Percentiles rank a stretch among this genome's conserved stretches.
Evolutionary conservation across 2,113 vertebrate species (phyloP).

Genomic region (Petrocephalus zakoni): DNA sequence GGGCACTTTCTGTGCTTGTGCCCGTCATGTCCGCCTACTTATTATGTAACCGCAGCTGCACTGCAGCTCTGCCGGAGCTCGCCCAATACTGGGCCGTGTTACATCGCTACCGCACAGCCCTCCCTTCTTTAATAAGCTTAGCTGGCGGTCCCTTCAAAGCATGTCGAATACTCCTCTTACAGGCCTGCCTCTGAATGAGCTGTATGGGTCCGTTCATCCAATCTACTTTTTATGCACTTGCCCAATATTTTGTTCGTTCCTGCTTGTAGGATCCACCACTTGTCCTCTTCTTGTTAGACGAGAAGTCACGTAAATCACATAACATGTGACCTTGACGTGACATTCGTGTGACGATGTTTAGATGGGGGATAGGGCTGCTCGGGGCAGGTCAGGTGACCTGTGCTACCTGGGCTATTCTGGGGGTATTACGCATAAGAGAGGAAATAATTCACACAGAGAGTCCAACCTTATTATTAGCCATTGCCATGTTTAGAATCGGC

Average conservation of each 20-base stretch:
- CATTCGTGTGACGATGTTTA: no score
- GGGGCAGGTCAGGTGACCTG: background rate
- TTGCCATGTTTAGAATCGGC: background rate
- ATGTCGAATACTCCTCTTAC: background rate
- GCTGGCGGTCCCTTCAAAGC: background rate
- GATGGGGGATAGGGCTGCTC: background rate
- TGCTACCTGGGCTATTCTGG: background rate
- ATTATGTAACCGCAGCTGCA: constrained; percentile 4
- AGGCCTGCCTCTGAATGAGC: background rate
- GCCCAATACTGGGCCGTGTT: background rate
- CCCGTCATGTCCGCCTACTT: background rate
- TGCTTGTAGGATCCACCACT: background rate
- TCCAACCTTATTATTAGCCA: background rate
- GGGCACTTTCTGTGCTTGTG: background rate
- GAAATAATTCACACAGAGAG: background rate
- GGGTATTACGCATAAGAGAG: background rate
- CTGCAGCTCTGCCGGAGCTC: background rate
- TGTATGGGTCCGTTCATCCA: background rate
- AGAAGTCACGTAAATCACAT: no score
- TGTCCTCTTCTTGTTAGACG: no score
- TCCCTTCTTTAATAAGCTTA: background rate
- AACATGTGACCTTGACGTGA: no score
- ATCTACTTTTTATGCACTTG: background rate
- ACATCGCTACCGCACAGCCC: background rate
- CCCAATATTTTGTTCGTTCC: background rate